Evolutionary conservation across 2,888 invertebrate genomes (phyloP).

Genomic region (Agrotis segetum): DNA sequence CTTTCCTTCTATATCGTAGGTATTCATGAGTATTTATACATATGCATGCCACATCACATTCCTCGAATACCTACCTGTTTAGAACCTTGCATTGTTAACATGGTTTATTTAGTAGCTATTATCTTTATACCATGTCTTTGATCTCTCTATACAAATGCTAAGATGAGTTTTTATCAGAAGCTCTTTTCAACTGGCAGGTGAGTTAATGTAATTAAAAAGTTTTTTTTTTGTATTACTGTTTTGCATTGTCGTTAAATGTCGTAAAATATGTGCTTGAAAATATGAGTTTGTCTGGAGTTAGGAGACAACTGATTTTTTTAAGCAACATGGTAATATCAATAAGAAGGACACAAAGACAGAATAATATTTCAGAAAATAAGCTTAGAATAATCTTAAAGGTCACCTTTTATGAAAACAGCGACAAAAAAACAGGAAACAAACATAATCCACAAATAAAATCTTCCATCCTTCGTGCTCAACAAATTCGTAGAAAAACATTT

Average conservation of each 20-base stretch:
- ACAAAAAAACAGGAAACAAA: conserved; percentile 24
- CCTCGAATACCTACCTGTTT: conserved; percentile 32
- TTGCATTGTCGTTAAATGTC: too few species aligned
- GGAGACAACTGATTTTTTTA: background rate
- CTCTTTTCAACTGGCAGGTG: too few species aligned
- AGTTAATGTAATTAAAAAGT: too few species aligned
- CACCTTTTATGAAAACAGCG: background rate
- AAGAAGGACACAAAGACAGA: background rate
- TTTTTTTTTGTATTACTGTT: too few species aligned
- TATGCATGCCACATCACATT: conserved; percentile 32
- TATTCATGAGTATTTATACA: conserved; percentile 28
- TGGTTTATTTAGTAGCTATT: conserved; percentile 16
- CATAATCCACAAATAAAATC: conserved; percentile 11
- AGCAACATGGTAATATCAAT: background rate
- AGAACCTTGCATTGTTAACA: conserved; percentile 36
- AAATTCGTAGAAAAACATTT: conserved; percentile 36
- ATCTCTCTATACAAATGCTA: background rate
- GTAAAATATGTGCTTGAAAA: too few species aligned
- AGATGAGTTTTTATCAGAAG: too few species aligned
- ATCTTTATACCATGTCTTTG: background rate
- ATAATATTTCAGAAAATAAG: too few species aligned
- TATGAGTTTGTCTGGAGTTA: too few species aligned
- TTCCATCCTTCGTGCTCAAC: conserved; percentile 5
- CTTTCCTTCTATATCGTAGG: background rate
- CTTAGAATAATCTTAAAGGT: background rate